Base-by-base conservation (phyloP, 2,113 vertebrate genomes). In the Pseudopipra pipra region DNA sequence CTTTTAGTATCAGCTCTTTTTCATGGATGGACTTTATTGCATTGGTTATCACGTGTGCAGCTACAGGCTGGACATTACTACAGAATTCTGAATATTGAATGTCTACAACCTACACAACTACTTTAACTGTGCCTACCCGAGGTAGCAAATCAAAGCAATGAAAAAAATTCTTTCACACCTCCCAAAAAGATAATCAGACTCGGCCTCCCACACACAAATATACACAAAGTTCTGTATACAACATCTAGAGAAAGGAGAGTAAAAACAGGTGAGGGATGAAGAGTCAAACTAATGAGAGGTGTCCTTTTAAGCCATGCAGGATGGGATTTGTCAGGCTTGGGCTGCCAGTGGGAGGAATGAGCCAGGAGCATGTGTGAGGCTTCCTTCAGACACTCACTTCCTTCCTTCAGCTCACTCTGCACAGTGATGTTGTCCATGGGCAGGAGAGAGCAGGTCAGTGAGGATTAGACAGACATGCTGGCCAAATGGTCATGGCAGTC, bases 391-490 rank as follows among this genome's bases (percentile, higher is more conserved):
- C n/a, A n/a, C n/a, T n/a, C n/a, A n/a, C n/a, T n/a, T n/a, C n/a
- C n/a, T n/a, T n/a, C n/a, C n/a, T n/a, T n/a, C n/a, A n/a, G n/a
- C n/a, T 14, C 27, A 0, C 25, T 47, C 30, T 41, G 70, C 44
- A 13, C 41, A 14, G 12, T 7, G 51, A 14, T 28, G 41, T 0
- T 65, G 39, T 13, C 20, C 3, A 0, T 11, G 51, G 49, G 39
- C 54, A 51, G 37, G 27, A 20, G 24, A 24, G 65, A 67, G 31
- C 30, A 72, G 47, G 1, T 3, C 33, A 56, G 55, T 4, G 54
- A 63, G 22, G 31, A 31, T 51, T 5, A n/a, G 22, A 59, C 24
- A 14, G 0, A 23, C 0, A 0, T 6, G 11, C 21, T 78, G 46
- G 43, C 30, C 52, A 43, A 30, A 3, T 0, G 0, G 14, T 13